A percentile compares a stretch with the other conserved stretches of the same genome.
Evolutionary conservation across 2,113 vertebrate genomes (phyloP).

Genomic region (Crotalus horridus): DNA sequence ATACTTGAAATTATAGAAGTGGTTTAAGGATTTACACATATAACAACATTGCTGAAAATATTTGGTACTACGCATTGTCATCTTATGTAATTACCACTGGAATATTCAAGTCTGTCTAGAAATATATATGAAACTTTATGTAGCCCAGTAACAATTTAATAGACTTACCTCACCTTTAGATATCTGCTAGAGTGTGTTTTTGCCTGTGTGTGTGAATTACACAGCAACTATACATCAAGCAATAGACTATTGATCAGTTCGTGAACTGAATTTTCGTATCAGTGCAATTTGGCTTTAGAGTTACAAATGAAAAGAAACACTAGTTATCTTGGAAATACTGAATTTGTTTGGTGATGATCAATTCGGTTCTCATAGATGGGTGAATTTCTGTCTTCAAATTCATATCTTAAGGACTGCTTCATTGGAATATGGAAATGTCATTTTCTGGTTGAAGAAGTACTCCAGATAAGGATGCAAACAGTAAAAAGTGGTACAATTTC

Average conservation of each 20-base stretch:
- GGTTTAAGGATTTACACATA: background rate
- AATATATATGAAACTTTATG: constrained; percentile 66
- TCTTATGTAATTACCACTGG: constrained; percentile 52
- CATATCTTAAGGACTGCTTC: background rate
- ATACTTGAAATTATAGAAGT: background rate
- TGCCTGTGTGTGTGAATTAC: constrained; percentile 49
- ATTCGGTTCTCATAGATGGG: background rate
- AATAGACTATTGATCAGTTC: constrained; percentile 58
- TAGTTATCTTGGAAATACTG: constrained; percentile 14
- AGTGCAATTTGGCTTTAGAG: constrained; percentile 9
- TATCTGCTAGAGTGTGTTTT: constrained; percentile 23
- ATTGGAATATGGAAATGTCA: constrained; percentile 26
- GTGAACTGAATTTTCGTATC: constrained; percentile 35
- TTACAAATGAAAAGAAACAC: background rate
- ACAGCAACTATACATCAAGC: constrained; percentile 62
- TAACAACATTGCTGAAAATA: constrained; percentile 22
- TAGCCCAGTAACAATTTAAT: constrained; percentile 63
- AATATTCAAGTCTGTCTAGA: constrained; percentile 52
- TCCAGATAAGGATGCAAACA: constrained; percentile 71
- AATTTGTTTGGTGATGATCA: background rate
- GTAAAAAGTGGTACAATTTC: constrained; percentile 48
- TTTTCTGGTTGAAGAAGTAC: constrained; percentile 37
- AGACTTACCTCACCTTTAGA: constrained; percentile 83
- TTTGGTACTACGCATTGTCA: constrained; percentile 6
- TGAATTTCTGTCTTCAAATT: background rate